Base-by-base conservation (phyloP, 1,140 invertebrate species). In the Cardiocondyla obscurior region DNA sequence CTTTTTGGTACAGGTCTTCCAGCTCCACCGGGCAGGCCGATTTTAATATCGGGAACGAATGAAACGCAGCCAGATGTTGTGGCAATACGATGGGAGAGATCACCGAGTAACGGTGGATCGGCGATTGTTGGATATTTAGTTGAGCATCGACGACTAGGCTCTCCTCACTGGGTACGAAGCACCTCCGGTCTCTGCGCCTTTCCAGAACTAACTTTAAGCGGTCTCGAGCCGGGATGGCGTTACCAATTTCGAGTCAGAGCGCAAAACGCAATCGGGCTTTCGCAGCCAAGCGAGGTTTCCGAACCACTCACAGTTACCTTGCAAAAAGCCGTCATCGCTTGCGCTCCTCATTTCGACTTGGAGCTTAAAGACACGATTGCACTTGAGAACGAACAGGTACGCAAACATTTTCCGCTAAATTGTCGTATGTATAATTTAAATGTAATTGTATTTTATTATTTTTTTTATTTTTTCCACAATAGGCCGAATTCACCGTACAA, bases 231-330 rank as follows among this genome's bases (percentile, higher is more conserved):
- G 0, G 98, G 98, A 70, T 97, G 97, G 95, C 95, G 97, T 55
- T 99, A 99, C 92, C 97, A 97, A 91, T 98, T 98, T 94, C 95
- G 98, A 49, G 97, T 99, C 0, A 96, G 96, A 64, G 98, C 98
- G 0, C 96, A 98, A 90, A 99, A 99, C 92, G 96, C 96, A 16
- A 95, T 97, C 0, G 98, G 98, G 0, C 93, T 96, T 5, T 98
- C 98, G 3, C 96, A 96, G 67, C 96, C 96, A 19, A 96, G 97
- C 89, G 96, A 96, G 84, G 87, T 97, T 10, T 98, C 97, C 3
- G 97, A 98, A 90, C 95, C 97, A 0, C 94, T 98, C 60, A 97
- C 96, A 0, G 96, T 97, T 0, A 97, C 96, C 0, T 94, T 96
- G 5, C 96, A 97, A 88, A 94, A 95, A 76, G 95, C 95, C 7